Percentiles rank a stretch among this genome's conserved stretches.
Conservation (phyloP, 2,113 vertebrate species). For the Alosa alosa region DNA sequence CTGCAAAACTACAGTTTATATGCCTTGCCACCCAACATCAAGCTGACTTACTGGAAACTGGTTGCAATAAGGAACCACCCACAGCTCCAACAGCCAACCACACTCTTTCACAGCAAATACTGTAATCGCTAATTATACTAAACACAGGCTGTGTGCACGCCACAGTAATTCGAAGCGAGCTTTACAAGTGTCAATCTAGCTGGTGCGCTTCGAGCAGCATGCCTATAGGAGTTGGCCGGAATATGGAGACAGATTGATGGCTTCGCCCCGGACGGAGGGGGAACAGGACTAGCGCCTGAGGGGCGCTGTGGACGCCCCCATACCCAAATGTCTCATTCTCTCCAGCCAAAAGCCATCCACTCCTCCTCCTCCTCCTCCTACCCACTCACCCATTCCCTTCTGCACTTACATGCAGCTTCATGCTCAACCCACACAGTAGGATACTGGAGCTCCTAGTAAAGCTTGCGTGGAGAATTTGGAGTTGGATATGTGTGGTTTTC, state of each 20-base stretch:
- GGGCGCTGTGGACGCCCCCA: background rate
- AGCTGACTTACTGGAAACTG: background rate
- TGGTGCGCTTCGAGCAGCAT: background rate
- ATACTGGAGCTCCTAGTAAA: background rate
- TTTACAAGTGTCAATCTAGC: slow-evolving; percentile 3
- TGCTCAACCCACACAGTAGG: background rate
- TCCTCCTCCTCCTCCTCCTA: background rate
- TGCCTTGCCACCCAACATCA: background rate
- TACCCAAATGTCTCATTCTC: background rate
- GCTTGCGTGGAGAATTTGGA: background rate
- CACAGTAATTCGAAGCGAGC: background rate
- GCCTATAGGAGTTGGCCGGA: background rate
- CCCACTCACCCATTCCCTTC: background rate
- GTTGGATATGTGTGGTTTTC: background rate
- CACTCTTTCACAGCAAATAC: slow-evolving; percentile 7
- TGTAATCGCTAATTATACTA: background rate
- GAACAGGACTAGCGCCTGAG: background rate
- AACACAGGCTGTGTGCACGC: background rate
- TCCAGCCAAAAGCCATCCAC: background rate
- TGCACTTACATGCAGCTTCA: background rate
- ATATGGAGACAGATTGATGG: background rate
- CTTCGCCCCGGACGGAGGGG: background rate
- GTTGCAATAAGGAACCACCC: background rate
- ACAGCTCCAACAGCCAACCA: background rate
- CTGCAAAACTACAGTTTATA: background rate